Percentiles rank a stretch among this genome's conserved stretches.
phyloP scores from a whole-genome alignment of 2,797 vertebrate species.

The Phrynocephalus vlangalii region DNA sequence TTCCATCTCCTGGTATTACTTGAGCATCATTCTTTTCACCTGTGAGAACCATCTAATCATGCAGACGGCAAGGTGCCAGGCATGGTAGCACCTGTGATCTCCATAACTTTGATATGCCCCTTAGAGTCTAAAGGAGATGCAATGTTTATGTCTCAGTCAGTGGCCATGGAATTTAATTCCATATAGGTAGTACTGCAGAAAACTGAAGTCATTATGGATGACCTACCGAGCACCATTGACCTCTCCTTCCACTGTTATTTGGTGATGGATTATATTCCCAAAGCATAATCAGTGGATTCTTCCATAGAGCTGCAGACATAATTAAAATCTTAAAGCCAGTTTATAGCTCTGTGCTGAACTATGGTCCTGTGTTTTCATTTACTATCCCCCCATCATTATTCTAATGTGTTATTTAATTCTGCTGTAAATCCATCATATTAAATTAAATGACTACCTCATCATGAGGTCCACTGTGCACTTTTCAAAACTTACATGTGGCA shows the following conservation, averaged over 20 bases:
- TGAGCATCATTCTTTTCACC: neutral
- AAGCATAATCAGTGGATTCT: slow-evolving; percentile 5
- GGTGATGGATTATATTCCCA: slow-evolving; percentile 7
- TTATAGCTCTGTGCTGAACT: slow-evolving; percentile 20
- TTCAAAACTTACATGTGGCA: slow-evolving; percentile 20
- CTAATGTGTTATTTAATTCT: slow-evolving; percentile 30
- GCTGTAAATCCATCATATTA: slow-evolving; percentile 33
- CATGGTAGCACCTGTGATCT: neutral
- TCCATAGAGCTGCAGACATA: neutral
- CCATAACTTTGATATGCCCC: neutral
- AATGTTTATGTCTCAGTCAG: neutral
- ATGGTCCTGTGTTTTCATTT: slow-evolving; percentile 35
- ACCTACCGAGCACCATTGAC: neutral
- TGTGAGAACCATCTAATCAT: neutral
- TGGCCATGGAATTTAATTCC: neutral
- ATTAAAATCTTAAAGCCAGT: slow-evolving; percentile 24
- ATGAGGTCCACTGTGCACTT: slow-evolving; percentile 26
- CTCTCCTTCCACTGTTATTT: neutral
- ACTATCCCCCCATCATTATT: slow-evolving; percentile 29
- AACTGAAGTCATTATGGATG: neutral
- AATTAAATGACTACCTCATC: slow-evolving; percentile 37
- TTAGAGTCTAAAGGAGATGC: neutral
- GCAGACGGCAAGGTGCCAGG: neutral
- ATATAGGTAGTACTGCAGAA: neutral
- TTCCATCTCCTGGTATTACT: neutral